Evolutionary conservation across 2,113 vertebrate genomes (phyloP).

Genomic region (Gavia stellata): DNA sequence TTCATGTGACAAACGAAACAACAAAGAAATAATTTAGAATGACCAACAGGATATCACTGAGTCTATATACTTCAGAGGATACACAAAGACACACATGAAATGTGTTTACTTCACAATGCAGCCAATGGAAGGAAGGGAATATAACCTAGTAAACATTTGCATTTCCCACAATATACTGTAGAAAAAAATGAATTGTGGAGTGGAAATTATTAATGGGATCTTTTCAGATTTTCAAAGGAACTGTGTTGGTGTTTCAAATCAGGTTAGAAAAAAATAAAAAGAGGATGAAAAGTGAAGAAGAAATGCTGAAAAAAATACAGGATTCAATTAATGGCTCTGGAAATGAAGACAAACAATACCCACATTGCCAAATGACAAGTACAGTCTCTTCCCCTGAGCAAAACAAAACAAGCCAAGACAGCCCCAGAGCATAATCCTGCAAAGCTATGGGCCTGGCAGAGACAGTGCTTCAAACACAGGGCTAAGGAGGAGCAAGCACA

Average conservation of each 20-base stretch:
- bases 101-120: neutral
- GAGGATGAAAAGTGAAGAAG: neutral
- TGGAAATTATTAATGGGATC: neutral
- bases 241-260: neutral
- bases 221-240: neutral
- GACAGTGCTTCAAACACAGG: neutral
- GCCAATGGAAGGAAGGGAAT: neutral
- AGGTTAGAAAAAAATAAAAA: neutral
- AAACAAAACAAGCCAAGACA: conserved; percentile 29
- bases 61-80: neutral
- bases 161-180: neutral
- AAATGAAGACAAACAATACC: neutral
- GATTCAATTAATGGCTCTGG: neutral
- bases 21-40: neutral
- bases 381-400: neutral
- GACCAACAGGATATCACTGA: neutral
- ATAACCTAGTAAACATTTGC: neutral
- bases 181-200: neutral
- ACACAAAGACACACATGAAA: neutral
- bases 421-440: neutral
- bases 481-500: neutral
- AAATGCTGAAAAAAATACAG: neutral
- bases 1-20: neutral
- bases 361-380: neutral
- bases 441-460: neutral